Conservation (phyloP, 2,888 invertebrate species). For the Agriopis marginaria region DNA sequence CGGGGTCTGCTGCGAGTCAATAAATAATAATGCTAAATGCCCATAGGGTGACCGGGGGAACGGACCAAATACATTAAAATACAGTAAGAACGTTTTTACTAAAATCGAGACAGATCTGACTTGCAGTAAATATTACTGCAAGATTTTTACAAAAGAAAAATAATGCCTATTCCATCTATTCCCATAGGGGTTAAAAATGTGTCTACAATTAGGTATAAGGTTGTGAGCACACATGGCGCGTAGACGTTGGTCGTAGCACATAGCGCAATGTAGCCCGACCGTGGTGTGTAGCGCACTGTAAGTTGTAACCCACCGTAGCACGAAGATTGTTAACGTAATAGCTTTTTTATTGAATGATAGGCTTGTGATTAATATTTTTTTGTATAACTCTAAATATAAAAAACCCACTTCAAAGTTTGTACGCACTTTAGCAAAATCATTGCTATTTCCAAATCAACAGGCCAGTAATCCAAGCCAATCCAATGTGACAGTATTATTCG, state of each 20-base stretch:
- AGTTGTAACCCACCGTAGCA: background rate
- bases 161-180: too few species aligned
- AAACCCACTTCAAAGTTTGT: too few species aligned
- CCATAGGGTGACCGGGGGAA: conserved; percentile 72
- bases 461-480: too few species aligned
- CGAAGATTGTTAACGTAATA: background rate
- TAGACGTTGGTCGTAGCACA: background rate
- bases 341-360: too few species aligned
- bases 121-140: background rate
- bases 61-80: conserved; percentile 4
- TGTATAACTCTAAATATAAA: too few species aligned
- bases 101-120: background rate
- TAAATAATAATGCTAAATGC: conserved; percentile 84
- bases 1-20: conserved; percentile 73
- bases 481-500: too few species aligned
- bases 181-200: too few species aligned
- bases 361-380: too few species aligned
- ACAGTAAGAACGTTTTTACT: conserved; percentile 13
- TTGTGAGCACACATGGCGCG: background rate
- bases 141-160: too few species aligned
- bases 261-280: background rate
- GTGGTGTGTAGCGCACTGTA: background rate
- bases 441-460: too few species aligned
- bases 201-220: too few species aligned
- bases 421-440: too few species aligned